Percentiles rank a stretch among this genome's conserved stretches.
Conservation (phyloP, 2,113 vertebrate genomes). For the Scolopax mira region DNA sequence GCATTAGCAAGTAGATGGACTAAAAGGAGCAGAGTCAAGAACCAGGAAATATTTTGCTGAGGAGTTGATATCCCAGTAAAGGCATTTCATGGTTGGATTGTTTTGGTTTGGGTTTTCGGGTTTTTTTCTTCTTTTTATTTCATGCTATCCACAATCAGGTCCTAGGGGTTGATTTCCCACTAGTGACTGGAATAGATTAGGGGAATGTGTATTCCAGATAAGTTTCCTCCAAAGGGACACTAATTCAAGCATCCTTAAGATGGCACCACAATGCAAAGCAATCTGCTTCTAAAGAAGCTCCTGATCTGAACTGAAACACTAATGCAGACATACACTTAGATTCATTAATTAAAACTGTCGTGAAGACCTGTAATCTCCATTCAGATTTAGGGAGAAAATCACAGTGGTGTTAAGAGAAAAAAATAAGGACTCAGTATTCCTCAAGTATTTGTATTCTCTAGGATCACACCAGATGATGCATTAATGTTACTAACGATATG, state of each 20-base stretch:
- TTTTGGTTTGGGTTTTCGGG: neutral
- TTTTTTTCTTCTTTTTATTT: neutral
- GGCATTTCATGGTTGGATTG: neutral
- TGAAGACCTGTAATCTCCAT: neutral
- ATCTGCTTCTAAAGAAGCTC: neutral
- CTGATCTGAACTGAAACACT: neutral
- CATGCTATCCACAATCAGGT: neutral
- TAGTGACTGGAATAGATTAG: neutral
- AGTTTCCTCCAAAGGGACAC: neutral
- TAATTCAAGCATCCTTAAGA: conserved; percentile 47
- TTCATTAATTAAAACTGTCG: no score
- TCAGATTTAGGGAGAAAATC: neutral
- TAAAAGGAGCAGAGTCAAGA: neutral
- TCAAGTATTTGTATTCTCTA: neutral
- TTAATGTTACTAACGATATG: neutral
- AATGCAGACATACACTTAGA: neutral
- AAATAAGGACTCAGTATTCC: neutral
- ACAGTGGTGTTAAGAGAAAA: neutral
- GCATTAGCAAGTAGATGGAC: neutral
- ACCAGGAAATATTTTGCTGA: neutral
- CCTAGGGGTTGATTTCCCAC: neutral
- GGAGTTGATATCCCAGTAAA: neutral
- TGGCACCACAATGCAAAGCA: conserved; percentile 40
- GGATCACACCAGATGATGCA: neutral
- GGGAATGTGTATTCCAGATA: neutral